Percentiles rank a stretch among this genome's conserved stretches.
phyloP scores from a whole-genome alignment of 1,140 invertebrate genomes.

The Branchinecta lindahli region DNA sequence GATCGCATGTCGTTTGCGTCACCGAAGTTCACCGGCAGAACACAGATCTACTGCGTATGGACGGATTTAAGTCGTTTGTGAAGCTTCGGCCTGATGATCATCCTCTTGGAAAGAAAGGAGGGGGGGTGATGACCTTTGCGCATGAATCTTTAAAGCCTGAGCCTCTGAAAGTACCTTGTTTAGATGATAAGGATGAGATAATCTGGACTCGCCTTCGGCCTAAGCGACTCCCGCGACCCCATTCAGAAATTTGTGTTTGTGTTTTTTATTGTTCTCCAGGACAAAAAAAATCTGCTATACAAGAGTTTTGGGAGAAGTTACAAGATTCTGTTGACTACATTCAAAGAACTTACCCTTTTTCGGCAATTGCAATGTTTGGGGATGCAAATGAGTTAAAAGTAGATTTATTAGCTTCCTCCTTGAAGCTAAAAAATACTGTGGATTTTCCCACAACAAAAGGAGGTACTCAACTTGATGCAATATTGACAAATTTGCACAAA shows the following conservation, averaged over 20 bases:
- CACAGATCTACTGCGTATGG: background rate
- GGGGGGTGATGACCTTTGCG: background rate
- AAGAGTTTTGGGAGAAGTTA: too few relatives aligned
- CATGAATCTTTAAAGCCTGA: too few relatives aligned
- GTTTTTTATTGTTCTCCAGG: too few relatives aligned
- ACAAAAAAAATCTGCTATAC: too few relatives aligned
- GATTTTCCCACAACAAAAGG: background rate
- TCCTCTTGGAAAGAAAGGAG: background rate
- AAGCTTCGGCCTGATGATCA: slow-evolving; percentile 2
- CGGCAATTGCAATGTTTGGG: background rate
- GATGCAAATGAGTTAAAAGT: background rate
- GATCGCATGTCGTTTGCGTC: background rate
- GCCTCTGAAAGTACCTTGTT: too few relatives aligned
- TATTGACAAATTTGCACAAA: background rate
- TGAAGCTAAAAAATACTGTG: background rate
- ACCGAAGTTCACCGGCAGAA: slow-evolving; percentile 5
- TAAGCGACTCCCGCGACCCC: too few relatives aligned
- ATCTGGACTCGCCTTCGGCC: too few relatives aligned
- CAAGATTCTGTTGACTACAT: too few relatives aligned
- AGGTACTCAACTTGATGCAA: background rate
- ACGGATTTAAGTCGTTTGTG: background rate
- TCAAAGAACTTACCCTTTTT: too few relatives aligned
- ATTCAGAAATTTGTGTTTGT: too few relatives aligned
- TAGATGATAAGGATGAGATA: too few relatives aligned
- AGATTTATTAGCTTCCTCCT: background rate